A percentile compares a stretch with the other conserved stretches of the same genome.
Evolutionary conservation across 2,888 invertebrate genomes (phyloP).

Genomic region (Phasia obesa): DNA sequence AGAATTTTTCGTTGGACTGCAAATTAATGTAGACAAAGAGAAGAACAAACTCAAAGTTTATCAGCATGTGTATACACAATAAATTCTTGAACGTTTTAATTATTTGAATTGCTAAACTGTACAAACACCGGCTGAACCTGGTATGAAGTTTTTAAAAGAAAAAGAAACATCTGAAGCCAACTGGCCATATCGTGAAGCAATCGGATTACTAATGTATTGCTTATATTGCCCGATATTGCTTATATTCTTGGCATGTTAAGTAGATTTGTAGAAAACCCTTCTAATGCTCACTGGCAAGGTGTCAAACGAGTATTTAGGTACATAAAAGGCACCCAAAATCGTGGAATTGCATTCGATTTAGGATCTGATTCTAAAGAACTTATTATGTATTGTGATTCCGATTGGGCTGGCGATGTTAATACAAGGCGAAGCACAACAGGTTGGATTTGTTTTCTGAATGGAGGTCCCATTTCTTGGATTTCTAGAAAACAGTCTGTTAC

Average conservation of each 20-base stretch:
- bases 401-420: slow-evolving; percentile 27
- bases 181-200: slow-evolving; percentile 41
- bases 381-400: slow-evolving; percentile 2
- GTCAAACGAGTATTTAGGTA: slow-evolving; percentile 38
- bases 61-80: slow-evolving; percentile 23
- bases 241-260: slow-evolving; percentile 41
- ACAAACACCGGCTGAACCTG: slow-evolving; percentile 24
- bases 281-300: slow-evolving; percentile 26
- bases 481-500: too few relatives aligned
- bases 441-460: background rate
- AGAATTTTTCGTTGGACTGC: slow-evolving; percentile 54
- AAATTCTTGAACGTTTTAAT: slow-evolving; percentile 41
- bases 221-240: slow-evolving; percentile 27
- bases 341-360: background rate
- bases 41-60: slow-evolving; percentile 37
- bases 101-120: slow-evolving; percentile 32
- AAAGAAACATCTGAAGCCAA: background rate
- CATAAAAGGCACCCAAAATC: slow-evolving; percentile 9
- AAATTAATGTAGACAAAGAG: slow-evolving; percentile 33
- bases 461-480: background rate
- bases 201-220: slow-evolving; percentile 36
- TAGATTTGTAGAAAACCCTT: slow-evolving; percentile 45
- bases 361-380: background rate
- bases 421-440: background rate
- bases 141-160: slow-evolving; percentile 14